Evolutionary conservation across 2,888 invertebrate genomes (phyloP).

Genomic region (Drosophila buzzatii): DNA sequence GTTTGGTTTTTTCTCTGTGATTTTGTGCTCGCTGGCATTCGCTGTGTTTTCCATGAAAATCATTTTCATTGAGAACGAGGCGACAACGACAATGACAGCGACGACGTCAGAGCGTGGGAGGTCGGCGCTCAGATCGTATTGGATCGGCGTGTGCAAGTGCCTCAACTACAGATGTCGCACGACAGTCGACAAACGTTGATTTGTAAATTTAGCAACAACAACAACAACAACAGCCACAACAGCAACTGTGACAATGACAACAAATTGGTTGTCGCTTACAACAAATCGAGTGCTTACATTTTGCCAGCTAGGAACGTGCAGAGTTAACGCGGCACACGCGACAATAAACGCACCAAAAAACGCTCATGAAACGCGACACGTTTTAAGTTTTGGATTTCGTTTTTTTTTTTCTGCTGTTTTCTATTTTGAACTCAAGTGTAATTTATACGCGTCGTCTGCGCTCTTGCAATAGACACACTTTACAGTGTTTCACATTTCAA

Average conservation of each 20-base stretch:
- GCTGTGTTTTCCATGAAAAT: slow-evolving; percentile 67
- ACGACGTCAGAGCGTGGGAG: slow-evolving; percentile 36
- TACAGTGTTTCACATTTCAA: slow-evolving; percentile 48
- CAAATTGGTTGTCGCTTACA: slow-evolving; percentile 57
- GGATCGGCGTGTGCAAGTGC: slow-evolving; percentile 55
- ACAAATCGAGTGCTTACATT: slow-evolving; percentile 71
- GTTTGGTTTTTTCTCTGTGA: slow-evolving; percentile 29
- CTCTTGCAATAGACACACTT: slow-evolving; percentile 46
- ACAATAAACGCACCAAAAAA: slow-evolving; percentile 43
- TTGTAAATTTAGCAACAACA: slow-evolving; percentile 45
- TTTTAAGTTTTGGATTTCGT: slow-evolving; percentile 31
- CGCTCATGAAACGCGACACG: slow-evolving; percentile 38
- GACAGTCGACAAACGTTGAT: slow-evolving; percentile 49
- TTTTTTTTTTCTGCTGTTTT: neutral
- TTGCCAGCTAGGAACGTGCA: slow-evolving; percentile 45
- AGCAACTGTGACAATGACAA: slow-evolving; percentile 56
- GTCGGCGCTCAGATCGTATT: slow-evolving; percentile 39
- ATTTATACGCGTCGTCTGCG: slow-evolving; percentile 35
- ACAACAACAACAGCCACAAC: slow-evolving; percentile 10
- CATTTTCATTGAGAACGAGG: slow-evolving; percentile 67
- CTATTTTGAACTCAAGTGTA: slow-evolving; percentile 22
- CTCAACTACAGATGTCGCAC: slow-evolving; percentile 20
- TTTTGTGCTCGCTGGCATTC: slow-evolving; percentile 45
- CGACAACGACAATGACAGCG: slow-evolving; percentile 29
- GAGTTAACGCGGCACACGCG: slow-evolving; percentile 55